Conservation (phyloP, 2,797 vertebrate species). For the Champsocephalus esox region DNA sequence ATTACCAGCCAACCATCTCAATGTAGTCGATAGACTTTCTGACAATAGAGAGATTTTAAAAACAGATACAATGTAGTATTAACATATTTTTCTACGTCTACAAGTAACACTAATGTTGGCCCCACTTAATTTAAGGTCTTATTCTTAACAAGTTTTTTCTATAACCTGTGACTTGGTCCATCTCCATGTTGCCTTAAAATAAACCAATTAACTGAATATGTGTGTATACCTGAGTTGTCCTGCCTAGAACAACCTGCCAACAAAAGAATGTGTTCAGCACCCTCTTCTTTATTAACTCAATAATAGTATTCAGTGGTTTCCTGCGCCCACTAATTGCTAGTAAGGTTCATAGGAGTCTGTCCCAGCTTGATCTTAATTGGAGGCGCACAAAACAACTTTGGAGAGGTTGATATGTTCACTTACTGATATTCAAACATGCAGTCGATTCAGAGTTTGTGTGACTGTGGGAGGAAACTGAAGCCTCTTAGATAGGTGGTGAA, state of each 20-base stretch:
- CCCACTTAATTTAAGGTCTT: constrained; percentile 2
- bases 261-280: background rate
- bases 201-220: constrained; percentile 9
- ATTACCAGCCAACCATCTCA: background rate
- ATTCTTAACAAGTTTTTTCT: background rate
- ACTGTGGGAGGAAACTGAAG: background rate
- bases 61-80: background rate
- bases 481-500: background rate
- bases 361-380: background rate
- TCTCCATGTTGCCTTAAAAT: constrained; percentile 12
- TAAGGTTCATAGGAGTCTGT: background rate
- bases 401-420: constrained; percentile 1
- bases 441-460: background rate
- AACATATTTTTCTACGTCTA: constrained; percentile 6
- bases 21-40: background rate
- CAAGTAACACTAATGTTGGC: background rate
- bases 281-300: background rate
- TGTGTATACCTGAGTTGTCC: constrained; percentile 1
- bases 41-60: background rate
- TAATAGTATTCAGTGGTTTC: constrained; percentile 11
- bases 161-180: constrained; percentile 2
- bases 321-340: constrained; percentile 1
- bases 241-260: constrained; percentile 13
- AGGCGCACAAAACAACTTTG: background rate
- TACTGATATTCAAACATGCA: constrained; percentile 11